Percentiles rank a stretch among this genome's conserved stretches.
Conservation (phyloP, 2,113 vertebrate species). For the Holacanthus passer region DNA sequence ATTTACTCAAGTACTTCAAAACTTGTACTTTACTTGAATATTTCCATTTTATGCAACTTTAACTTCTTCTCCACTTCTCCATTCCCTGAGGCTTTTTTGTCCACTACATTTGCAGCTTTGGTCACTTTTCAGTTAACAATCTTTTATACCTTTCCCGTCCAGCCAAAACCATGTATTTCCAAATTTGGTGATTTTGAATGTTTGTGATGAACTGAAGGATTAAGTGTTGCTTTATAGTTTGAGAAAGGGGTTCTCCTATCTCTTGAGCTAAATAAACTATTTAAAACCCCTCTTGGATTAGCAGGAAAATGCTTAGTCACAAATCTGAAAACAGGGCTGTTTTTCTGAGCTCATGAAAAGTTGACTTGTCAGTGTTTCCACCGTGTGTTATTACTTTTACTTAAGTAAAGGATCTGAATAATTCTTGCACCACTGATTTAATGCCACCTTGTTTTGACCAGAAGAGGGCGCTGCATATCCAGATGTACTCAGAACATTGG, state of each 20-base stretch:
- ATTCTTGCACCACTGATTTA: neutral
- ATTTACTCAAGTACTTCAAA: neutral
- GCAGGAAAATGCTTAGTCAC: neutral
- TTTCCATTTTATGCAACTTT: neutral
- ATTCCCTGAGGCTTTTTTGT: neutral
- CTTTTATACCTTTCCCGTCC: too few relatives aligned
- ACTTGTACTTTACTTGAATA: too few relatives aligned
- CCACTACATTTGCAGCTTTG: neutral
- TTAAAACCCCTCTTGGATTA: neutral
- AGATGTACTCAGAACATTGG: neutral
- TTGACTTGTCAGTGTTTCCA: neutral
- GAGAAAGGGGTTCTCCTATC: neutral
- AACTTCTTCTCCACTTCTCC: neutral
- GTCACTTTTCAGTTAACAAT: neutral
- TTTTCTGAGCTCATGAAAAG: neutral
- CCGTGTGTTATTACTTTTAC: neutral
- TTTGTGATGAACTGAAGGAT: neutral
- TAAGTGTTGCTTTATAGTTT: neutral
- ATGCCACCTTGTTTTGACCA: constrained; percentile 34
- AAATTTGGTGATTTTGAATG: neutral
- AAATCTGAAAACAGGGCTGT: neutral
- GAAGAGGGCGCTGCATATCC: constrained; percentile 54
- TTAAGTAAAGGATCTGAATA: neutral
- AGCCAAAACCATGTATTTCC: neutral
- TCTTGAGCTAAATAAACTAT: neutral